Base-by-base conservation (phyloP, 1,140 invertebrate genomes). In the Anastrepha obliqua region DNA sequence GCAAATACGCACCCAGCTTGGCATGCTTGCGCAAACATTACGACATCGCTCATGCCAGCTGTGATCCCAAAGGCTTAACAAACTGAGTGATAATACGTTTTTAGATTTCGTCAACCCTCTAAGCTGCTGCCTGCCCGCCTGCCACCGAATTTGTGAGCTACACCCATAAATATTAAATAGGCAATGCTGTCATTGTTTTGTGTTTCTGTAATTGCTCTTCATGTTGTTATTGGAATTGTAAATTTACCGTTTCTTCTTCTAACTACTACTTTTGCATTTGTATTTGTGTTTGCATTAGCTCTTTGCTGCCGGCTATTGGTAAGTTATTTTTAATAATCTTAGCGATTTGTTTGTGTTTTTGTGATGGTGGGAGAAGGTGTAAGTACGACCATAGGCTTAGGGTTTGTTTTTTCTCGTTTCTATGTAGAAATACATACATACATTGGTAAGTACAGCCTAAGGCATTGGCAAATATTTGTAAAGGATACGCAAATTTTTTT, bases 251-350 rank as follows among this genome's bases (percentile, higher is more conserved):
- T 81, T 13, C 3, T 81, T 47, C 29, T 47, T 44, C 51, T 55
- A 11, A 11, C 60, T 4, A 62, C 74, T 20, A 8, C 11, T 62
- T 62, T 64, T 64, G 29, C 62, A 29, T 60, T 29, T 9, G 3
- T 55, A 42, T 85, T 85, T 85, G 55, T 86, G 42, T 65, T 86
- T 65, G 58, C 62, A 47, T 65, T 62, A 62, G 58, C 29, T 42
- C 59, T 86, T 42, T 55, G 85, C 85, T 65, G 15, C 39, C 85
- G 85, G 85, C 85, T 62, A 64, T 86, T 86, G 85, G 47, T 86
- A 86, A 86, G 85, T 65, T 86, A 86, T 86, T 86, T 86, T 86
- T 86, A 86, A 86, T 86, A 86, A 62, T 65, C 59, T 86, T 60
- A 44, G 85, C 13, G 62, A 86, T 86, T 86, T 81, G 74, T 81